Evolutionary conservation across 23 tunicate species (phyloP).

Genomic region (Botrylloides violaceus): DNA sequence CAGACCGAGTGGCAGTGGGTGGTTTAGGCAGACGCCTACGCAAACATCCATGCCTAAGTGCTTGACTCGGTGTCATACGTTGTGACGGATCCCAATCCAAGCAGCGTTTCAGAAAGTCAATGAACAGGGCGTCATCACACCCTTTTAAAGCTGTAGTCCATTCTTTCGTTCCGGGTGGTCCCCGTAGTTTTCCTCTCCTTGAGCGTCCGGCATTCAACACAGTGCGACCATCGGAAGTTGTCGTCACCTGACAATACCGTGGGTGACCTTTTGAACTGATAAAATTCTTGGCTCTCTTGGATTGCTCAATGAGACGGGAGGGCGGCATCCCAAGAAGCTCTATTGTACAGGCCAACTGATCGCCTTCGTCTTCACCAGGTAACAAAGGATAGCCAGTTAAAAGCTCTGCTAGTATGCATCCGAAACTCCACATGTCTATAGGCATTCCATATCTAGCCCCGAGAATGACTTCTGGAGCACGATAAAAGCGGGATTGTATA

Average conservation of each 20-base stretch:
- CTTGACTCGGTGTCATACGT: constrained; percentile 88
- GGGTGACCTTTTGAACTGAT: constrained; percentile 96
- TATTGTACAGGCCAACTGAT: constrained; percentile 94
- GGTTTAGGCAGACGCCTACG: constrained; percentile 92
- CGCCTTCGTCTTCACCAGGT: constrained; percentile 99
- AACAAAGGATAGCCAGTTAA: constrained; percentile 96
- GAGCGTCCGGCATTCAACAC: constrained; percentile 92
- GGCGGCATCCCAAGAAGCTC: constrained; percentile 99
- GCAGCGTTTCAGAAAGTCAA: constrained; percentile 84
- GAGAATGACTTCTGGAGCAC: constrained; percentile 96
- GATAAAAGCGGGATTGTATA: constrained; percentile 95
- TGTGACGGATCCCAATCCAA: constrained; percentile 94
- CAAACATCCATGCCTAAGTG: constrained; percentile 93
- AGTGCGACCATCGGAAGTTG: constrained; percentile 84
- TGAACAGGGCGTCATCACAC: constrained; percentile 81
- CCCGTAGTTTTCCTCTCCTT: constrained; percentile 78
- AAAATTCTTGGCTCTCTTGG: constrained; percentile 95
- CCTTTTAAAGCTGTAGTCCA: constrained; percentile 94
- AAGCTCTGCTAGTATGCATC: constrained; percentile 95
- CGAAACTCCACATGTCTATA: constrained; percentile 99
- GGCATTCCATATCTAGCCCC: constrained; percentile 93
- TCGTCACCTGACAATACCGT: constrained; percentile 88
- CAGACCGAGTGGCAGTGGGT: constrained; percentile 20
- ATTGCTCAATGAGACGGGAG: constrained; percentile 58
- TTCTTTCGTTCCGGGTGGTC: constrained; percentile 92